Evolutionary conservation across 1,140 invertebrate species (phyloP), one percentile per base, ranked within the genome.

Genomic region (Luehdorfia chinensis): DNA sequence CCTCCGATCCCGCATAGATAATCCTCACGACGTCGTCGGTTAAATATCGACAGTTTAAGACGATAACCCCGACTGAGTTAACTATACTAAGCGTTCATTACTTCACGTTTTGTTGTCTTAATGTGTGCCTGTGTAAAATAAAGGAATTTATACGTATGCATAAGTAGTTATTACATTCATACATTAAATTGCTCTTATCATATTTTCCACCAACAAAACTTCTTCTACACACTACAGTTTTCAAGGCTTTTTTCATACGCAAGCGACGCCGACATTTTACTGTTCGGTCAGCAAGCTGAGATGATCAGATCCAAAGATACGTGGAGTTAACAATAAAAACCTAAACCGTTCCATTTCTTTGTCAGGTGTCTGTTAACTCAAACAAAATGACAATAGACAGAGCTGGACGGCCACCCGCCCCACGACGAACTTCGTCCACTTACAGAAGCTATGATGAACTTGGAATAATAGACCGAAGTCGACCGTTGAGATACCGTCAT

Each of bases 401-500:
- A 69, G 71, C 74, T 12, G 81, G 79, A 36, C 58, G 73, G 6
- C 81, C 81, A 2, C 81, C 81, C 8, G 73, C 79, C 11, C 81
- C 81, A 0, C 64, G 77, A 15, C 65, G 81, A 6, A 70, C 73
- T 1, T 84, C 84, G 3, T 89, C 88, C 12, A 89, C 88, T 2
- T 89, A 89, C 59, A 78, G 84, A 54, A 89, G 88, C 55, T 89
- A 89, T 56, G 87, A 88, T 54, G 79, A 85, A 54, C 71, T 85
- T 3, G 78, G 78, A 3, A 55, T 69, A 5, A 73, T 79, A 23
- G 81, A 84, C 33, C 66, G 71, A 27, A 66, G 65, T 7, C 70
- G 59, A 56, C 72, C 76, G 2, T 56, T 85, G 1, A 66, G 71
- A 33, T 72, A 78, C 30, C 54, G 78, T 6, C 79, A 84, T 18